Base-by-base conservation (phyloP, 2,797 vertebrate species). In the Xerus rutilus region DNA sequence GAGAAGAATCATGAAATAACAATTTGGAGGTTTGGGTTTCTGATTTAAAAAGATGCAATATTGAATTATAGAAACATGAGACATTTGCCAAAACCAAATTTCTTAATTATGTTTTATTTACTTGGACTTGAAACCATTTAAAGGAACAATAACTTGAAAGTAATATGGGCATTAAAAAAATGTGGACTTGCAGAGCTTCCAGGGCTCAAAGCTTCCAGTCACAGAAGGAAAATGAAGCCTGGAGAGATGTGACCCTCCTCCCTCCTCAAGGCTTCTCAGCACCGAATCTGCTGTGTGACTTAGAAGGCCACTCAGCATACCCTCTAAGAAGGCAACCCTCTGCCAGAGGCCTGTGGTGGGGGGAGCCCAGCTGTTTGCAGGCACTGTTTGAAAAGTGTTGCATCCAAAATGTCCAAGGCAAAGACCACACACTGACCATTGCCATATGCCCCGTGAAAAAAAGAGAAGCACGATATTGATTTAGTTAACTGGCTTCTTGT, bases 41-140 rank as follows among this genome's bases (percentile, higher is more conserved):
- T 85, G 62, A 28, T 74, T 92, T n/a, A 81, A 73, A 86, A 84
- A 87, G 30, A 91, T 90, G 13, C 32, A 18, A 89, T 74, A 87
- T n/a, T 65, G 6, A 95, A 81, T 94, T 89, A 78, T 4, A 78
- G 86, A 77, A 74, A 81, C 25, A 52, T 47, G 59, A 93, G 43
- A 89, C 54, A 85, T 54, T 93, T 67, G 43, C n/a, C 74, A 79
- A 89, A 83, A 87, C 32, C 5, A 62, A 74, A 89, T 88, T 78
- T 92, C 43, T 86, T 67, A 52, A 54, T 88, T 91, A 47, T 82
- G 81, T 95, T 96, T 78, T 89, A 92, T 91, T 91, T 86, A 85
- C 30, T 92, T 92, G 54, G n/a, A 1, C 77, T 97, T 97, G 86
- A 95, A 76, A 45, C n/a, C 57, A 59, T 78, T 89, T 91, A 49